Conservation (phyloP, 2,888 invertebrate species). For the Syritta pipiens region DNA sequence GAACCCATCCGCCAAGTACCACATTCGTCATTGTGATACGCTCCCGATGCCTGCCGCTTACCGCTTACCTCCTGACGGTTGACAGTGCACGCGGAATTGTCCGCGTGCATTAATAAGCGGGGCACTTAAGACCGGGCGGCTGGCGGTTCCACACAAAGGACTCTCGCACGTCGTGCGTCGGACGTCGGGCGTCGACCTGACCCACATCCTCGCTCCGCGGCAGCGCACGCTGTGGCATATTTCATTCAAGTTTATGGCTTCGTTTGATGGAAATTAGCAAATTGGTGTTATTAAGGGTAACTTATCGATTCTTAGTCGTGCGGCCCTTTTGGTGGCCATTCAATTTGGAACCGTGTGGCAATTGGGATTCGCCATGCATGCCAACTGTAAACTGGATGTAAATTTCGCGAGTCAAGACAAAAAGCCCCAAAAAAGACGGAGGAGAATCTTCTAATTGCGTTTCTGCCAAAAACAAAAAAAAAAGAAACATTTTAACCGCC, state of each 20-base stretch:
- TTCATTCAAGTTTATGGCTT: constrained; percentile 56
- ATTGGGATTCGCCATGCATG: constrained; percentile 52
- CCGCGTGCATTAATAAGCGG: constrained; percentile 37
- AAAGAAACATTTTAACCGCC: background rate
- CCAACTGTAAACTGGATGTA: constrained; percentile 8
- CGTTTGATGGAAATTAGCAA: constrained; percentile 67
- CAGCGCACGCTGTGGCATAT: constrained; percentile 21
- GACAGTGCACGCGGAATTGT: constrained; percentile 64
- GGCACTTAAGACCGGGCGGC: constrained; percentile 57
- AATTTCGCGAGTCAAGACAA: constrained; percentile 1
- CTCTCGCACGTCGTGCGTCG: background rate
- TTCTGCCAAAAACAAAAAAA: background rate
- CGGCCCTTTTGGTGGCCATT: constrained; percentile 44
- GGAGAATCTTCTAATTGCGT: constrained; percentile 13
- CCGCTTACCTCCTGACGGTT: constrained; percentile 54
- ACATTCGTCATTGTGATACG: constrained; percentile 31
- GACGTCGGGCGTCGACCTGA: constrained; percentile 18
- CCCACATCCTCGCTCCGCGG: background rate
- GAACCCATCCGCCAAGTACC: constrained; percentile 53
- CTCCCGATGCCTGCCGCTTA: constrained; percentile 32
- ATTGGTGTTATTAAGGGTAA: constrained; percentile 64
- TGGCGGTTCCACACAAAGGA: constrained; percentile 57
- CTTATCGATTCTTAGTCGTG: constrained; percentile 44
- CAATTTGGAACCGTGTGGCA: constrained; percentile 46
- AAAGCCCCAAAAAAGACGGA: constrained; percentile 4